phyloP scores from a whole-genome alignment of 64 coral and sea anemone genomes.

The Dendronephthya gigantea region DNA sequence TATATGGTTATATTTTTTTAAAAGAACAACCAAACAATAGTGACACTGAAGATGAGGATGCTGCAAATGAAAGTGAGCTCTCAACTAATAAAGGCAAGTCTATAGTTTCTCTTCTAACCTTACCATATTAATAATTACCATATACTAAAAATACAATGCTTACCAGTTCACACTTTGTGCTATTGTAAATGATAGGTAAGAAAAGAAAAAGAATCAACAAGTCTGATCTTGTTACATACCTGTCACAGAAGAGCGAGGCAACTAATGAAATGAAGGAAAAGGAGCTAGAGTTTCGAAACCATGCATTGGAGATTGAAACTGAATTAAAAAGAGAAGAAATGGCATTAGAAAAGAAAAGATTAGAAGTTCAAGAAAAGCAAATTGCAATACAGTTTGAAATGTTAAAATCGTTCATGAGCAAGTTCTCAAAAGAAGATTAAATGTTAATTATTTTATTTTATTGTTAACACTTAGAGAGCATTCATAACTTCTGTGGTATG shows the following conservation, averaged over 20 bases:
- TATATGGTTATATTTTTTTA: too few relatives aligned
- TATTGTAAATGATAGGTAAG: too few relatives aligned
- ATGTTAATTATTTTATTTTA: neutral
- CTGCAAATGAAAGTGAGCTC: too few relatives aligned
- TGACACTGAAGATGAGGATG: too few relatives aligned
- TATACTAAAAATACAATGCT: neutral
- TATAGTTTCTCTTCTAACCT: too few relatives aligned
- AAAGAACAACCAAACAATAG: too few relatives aligned
- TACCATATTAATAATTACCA: neutral
- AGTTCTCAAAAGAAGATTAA: neutral
- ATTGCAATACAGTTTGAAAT: neutral
- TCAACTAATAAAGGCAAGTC: too few relatives aligned
- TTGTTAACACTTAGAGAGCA: neutral
- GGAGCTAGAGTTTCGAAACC: neutral
- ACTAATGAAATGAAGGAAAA: neutral
- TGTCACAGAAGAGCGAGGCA: neutral
- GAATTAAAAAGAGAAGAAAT: neutral
- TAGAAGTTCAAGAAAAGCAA: slow-evolving; percentile 8
- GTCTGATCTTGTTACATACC: neutral
- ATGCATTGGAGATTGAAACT: neutral
- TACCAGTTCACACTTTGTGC: neutral
- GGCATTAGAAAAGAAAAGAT: neutral
- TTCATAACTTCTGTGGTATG: too few relatives aligned
- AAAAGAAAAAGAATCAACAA: neutral
- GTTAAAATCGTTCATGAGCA: neutral